These are phyloP conservation scores for Rhineura floridana DNA, from an alignment of 2,113 vertebrate species.

Conservation along the genomic window DNA sequence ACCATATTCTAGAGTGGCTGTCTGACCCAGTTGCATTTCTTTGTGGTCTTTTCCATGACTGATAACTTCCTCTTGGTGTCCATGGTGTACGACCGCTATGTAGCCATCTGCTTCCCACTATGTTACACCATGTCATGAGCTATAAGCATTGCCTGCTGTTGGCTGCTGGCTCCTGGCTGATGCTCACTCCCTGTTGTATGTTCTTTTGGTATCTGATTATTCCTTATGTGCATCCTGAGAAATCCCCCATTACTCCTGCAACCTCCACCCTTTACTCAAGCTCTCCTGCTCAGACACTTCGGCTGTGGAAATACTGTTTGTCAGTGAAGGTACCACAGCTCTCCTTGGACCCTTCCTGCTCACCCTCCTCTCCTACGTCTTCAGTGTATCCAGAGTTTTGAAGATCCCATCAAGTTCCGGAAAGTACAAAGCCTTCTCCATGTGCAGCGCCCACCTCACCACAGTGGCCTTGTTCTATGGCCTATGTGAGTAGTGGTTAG, in stretches of 20 bases:
- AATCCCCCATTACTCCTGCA: slow-evolving; percentile 55
- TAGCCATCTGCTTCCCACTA: slow-evolving; percentile 55
- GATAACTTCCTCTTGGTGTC: slow-evolving; percentile 51
- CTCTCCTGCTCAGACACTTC: slow-evolving; percentile 39
- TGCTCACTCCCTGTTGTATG: background rate
- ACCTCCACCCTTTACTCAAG: slow-evolving; percentile 52
- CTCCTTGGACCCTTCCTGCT: slow-evolving; percentile 55
- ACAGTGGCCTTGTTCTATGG: slow-evolving; percentile 34
- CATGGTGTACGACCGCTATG: slow-evolving; percentile 55
- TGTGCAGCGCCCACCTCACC: slow-evolving; percentile 33
- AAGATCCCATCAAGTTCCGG: slow-evolving; percentile 28
- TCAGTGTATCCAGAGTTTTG: background rate
- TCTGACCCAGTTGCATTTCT: slow-evolving; percentile 51
- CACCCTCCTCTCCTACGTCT: slow-evolving; percentile 48
- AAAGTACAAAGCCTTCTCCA: slow-evolving; percentile 52
- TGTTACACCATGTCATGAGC: slow-evolving; percentile 50
- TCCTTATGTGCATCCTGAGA: slow-evolving; percentile 13
- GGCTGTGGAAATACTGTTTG: background rate
- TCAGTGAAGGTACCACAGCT: slow-evolving; percentile 17
- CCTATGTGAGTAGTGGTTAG: too few species aligned
- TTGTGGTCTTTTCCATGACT: slow-evolving; percentile 43
- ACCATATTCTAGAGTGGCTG: slow-evolving; percentile 51
- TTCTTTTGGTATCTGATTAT: background rate
- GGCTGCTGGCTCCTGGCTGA: background rate
- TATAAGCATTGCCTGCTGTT: slow-evolving; percentile 31